phyloP scores from a whole-genome alignment of 2,113 vertebrate species.

The Condylura cristata region DNA sequence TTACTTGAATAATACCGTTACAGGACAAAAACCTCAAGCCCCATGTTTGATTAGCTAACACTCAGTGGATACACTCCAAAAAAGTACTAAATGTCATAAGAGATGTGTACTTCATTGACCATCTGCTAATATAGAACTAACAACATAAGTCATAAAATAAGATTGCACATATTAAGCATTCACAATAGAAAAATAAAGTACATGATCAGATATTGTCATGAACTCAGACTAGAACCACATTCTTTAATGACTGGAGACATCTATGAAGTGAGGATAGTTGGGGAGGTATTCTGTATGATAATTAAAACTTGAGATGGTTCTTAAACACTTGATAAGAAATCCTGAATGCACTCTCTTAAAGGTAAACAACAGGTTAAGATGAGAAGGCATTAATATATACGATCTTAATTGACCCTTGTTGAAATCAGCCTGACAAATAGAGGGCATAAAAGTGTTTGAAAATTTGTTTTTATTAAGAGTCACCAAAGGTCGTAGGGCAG shows the following conservation, averaged over 20 bases:
- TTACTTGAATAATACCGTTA: background rate
- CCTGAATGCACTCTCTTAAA: background rate
- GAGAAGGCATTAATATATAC: background rate
- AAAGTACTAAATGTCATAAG: background rate
- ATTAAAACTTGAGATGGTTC: slow-evolving; percentile 7
- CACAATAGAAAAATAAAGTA: slow-evolving; percentile 23
- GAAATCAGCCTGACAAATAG: too few relatives aligned
- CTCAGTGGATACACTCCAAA: background rate
- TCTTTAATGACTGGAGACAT: background rate
- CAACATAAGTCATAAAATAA: background rate
- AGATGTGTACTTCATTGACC: background rate
- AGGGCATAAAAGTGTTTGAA: too few relatives aligned
- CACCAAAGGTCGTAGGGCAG: too few relatives aligned
- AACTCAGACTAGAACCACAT: background rate
- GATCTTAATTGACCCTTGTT: too few relatives aligned
- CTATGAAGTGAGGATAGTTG: background rate
- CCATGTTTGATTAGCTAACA: background rate
- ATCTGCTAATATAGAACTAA: background rate
- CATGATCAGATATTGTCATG: slow-evolving; percentile 1
- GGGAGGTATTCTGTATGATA: background rate
- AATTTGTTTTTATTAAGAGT: too few relatives aligned
- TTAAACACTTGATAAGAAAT: background rate
- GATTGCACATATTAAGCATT: background rate
- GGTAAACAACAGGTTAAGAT: background rate
- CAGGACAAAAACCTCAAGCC: background rate